A percentile compares a stretch with the other conserved stretches of the same genome.
phyloP scores from a whole-genome alignment of 1,140 invertebrate genomes.

The Aphaenogaster ashmeadi region DNA sequence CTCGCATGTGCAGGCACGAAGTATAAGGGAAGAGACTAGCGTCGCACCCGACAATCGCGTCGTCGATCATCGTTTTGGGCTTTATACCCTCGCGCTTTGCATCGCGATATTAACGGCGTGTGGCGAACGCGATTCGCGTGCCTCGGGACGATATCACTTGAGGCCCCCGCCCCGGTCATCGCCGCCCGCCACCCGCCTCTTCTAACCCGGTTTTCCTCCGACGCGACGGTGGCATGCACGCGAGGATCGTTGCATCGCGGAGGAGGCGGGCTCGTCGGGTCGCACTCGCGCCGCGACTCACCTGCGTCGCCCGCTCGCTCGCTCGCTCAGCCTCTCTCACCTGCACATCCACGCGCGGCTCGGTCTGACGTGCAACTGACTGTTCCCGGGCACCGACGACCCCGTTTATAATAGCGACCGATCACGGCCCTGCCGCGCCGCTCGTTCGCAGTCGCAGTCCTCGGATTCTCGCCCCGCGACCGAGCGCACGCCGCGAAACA shows the following conservation, averaged over 20 bases:
- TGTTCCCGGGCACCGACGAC: slow-evolving; percentile 66
- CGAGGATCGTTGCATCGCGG: neutral
- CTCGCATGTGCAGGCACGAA: neutral
- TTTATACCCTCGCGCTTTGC: slow-evolving; percentile 4
- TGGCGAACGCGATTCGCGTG: slow-evolving; percentile 44
- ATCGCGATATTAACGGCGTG: neutral
- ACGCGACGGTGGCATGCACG: slow-evolving; percentile 16
- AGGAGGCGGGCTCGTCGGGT: slow-evolving; percentile 14
- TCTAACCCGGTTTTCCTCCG: slow-evolving; percentile 41
- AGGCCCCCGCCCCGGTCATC: neutral
- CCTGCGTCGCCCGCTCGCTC: slow-evolving; percentile 54
- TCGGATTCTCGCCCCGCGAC: slow-evolving; percentile 36
- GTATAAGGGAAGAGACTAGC: neutral
- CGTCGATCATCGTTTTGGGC: slow-evolving; percentile 17
- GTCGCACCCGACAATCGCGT: slow-evolving; percentile 36
- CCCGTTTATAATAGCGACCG: slow-evolving; percentile 79
- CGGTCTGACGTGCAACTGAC: slow-evolving; percentile 78
- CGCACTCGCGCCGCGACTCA: slow-evolving; percentile 63
- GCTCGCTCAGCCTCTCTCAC: slow-evolving; percentile 56
- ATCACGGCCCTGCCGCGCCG: slow-evolving; percentile 74
- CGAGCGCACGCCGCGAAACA: slow-evolving; percentile 18
- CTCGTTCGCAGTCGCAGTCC: slow-evolving; percentile 57
- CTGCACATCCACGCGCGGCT: slow-evolving; percentile 65
- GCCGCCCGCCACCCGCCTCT: slow-evolving; percentile 14
- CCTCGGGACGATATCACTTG: slow-evolving; percentile 40